A percentile compares a stretch with the other conserved stretches of the same genome.
Conservation (phyloP, 1,140 invertebrate genomes). For the Cherax quadricarinatus region DNA sequence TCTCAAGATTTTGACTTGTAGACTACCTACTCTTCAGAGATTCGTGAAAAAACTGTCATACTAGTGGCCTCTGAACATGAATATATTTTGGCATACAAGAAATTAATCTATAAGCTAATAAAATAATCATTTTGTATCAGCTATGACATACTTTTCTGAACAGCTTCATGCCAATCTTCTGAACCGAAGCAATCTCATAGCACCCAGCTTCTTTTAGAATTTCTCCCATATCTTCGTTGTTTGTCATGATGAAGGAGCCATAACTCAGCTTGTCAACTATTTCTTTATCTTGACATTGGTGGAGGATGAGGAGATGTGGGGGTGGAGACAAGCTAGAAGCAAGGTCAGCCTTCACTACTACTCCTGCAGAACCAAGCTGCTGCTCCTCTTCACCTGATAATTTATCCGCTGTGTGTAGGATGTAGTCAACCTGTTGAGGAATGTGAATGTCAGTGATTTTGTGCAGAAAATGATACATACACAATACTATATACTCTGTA, state of each 20-base stretch:
- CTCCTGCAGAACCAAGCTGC: constrained; percentile 80
- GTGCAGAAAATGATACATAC: background rate
- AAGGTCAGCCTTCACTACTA: constrained; percentile 81
- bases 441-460: background rate
- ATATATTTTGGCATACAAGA: too few relatives aligned
- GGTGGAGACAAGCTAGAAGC: constrained; percentile 77
- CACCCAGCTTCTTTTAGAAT: constrained; percentile 17
- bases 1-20: too few relatives aligned
- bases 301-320: constrained; percentile 84
- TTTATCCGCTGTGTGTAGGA: constrained; percentile 4
- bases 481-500: background rate
- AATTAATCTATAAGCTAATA: too few relatives aligned
- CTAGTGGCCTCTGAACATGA: too few relatives aligned
- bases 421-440: constrained; percentile 34
- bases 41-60: too few relatives aligned
- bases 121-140: too few relatives aligned
- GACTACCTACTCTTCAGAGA: too few relatives aligned
- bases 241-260: constrained; percentile 33
- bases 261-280: constrained; percentile 39
- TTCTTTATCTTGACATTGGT: constrained; percentile 80
- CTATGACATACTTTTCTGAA: constrained; percentile 39
- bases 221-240: background rate
- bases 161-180: constrained; percentile 3
- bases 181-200: constrained; percentile 23
- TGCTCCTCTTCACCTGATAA: constrained; percentile 33